phyloP scores from a whole-genome alignment of 2,888 invertebrate genomes.

The Eupithecia pulchellata region DNA sequence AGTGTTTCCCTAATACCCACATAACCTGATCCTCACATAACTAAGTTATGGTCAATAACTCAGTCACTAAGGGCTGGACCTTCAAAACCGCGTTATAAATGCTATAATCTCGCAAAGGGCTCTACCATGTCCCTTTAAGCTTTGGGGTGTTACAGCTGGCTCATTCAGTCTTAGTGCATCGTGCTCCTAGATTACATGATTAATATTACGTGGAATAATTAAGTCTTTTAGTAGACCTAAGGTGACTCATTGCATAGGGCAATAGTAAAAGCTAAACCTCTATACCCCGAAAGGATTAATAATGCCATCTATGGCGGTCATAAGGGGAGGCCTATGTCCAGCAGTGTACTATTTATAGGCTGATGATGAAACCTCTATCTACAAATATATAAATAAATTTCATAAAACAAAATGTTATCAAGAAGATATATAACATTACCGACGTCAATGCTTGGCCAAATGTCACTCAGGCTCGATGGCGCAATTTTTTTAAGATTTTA shows the following conservation, averaged over 20 bases:
- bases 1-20: slow-evolving; percentile 8
- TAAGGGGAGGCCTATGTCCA: no score
- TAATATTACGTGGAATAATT: background rate
- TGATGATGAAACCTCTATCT: no score
- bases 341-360: no score
- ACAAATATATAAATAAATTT: no score
- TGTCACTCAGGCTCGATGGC: no score
- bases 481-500: no score
- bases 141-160: slow-evolving; percentile 9
- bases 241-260: background rate
- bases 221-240: background rate
- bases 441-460: no score
- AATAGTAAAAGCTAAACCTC: background rate
- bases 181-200: background rate
- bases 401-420: no score
- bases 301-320: no score
- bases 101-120: slow-evolving; percentile 28
- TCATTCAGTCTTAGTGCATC: slow-evolving; percentile 6
- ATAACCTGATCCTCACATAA: slow-evolving; percentile 22
- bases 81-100: slow-evolving; percentile 28
- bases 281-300: background rate
- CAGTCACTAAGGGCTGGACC: slow-evolving; percentile 14
- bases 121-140: slow-evolving; percentile 22
- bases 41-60: slow-evolving; percentile 31
- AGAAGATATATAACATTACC: no score